Conservation (phyloP, 2,113 vertebrate species). For the Channa maculata region DNA sequence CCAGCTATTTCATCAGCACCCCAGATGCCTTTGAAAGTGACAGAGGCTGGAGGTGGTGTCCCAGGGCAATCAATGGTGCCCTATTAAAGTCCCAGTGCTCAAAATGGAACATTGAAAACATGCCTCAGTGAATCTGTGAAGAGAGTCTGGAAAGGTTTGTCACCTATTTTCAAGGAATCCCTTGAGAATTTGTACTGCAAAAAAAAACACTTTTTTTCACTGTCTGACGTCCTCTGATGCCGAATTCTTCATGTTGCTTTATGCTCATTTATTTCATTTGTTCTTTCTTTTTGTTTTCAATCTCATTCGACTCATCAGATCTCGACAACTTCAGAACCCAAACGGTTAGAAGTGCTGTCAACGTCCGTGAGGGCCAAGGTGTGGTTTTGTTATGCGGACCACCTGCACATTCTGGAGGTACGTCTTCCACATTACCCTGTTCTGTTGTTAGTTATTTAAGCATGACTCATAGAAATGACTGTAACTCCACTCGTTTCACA, state of each 20-base stretch:
- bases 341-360: conserved; percentile 88
- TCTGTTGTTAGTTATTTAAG: background rate
- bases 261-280: too few relatives aligned
- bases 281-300: background rate
- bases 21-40: conserved; percentile 61
- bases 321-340: conserved; percentile 89
- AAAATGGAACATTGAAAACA: conserved; percentile 61
- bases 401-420: conserved; percentile 89
- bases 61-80: conserved; percentile 56
- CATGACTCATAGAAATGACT: conserved; percentile 11
- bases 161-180: conserved; percentile 31
- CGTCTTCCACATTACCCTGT: conserved; percentile 41
- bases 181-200: background rate
- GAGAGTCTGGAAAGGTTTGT: conserved; percentile 14
- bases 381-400: conserved; percentile 93
- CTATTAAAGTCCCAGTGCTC: conserved; percentile 54
- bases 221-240: background rate
- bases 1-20: conserved; percentile 65
- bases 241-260: too few relatives aligned
- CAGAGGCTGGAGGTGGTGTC: conserved; percentile 50
- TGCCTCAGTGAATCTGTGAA: conserved; percentile 32
- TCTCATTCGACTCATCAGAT: conserved; percentile 81
- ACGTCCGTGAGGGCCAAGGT: conserved; percentile 94
- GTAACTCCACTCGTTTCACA: conserved; percentile 3
- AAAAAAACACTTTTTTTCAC: background rate